Base-by-base conservation (phyloP, 53 echinoderm and acorn worm genomes). In the Echinarachnius parma region DNA sequence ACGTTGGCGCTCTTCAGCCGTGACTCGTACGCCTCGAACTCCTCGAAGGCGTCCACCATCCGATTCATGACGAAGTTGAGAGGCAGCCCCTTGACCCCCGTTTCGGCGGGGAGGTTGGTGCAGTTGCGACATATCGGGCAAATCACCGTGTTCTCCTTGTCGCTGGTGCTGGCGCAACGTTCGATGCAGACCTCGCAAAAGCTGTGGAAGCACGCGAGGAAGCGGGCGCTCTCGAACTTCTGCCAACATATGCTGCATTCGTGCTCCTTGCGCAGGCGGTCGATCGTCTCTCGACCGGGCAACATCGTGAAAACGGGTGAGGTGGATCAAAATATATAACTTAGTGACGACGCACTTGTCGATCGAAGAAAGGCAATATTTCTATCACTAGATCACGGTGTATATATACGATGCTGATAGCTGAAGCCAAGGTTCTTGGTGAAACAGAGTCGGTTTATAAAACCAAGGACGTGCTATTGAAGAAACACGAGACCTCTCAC, bases 161-260 rank as follows among this genome's bases (percentile, higher is more conserved):
- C 10, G 36, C 26, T 69, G 34, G 52, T 69, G 36, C 34, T 53
- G 22, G 70, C 70, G 34, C 70, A 69, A 21, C 70, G 53, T 23
- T 69, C 70, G 53, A 69, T 69, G 53, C 70, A 69, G 11, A 33
- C 21, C 34, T 69, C 52, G 26, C 70, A 69, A 53, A 69, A 69
- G 15, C 53, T 53, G 53, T 69, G 70, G 53, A 69, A 69, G 27
- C 70, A 69, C 11, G 70, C 70, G 0, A 69, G 70, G 34, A 69
- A 69, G 14, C 70, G 14, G 34, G 70, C 70, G 35, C 70, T 69
- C 35, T 69, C 70, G 53, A 69, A 69, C 53, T 69, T 69, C 70
- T 69, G 70, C 70, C 70, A 69, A 36, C 70, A 69, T 15, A 69
- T 69, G 53, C 70, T 69, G 53, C 70, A 69, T 26, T 69, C 70